Conservation (phyloP, 1,140 invertebrate genomes). For the Ridgeia piscesae region DNA sequence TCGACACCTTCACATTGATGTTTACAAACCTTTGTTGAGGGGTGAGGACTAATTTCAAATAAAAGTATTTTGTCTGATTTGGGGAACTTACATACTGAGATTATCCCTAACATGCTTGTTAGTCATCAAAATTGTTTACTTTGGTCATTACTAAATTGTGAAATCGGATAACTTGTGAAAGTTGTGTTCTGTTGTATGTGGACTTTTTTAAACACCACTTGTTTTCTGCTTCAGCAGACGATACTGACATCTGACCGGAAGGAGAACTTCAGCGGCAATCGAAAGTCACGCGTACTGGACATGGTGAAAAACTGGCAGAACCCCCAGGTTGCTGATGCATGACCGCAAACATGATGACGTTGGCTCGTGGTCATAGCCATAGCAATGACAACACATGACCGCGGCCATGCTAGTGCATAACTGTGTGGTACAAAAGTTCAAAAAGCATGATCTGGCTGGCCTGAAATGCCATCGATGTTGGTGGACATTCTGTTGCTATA, state of each 20-base stretch:
- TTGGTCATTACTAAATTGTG: no score
- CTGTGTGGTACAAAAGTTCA: background rate
- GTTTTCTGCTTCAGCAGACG: background rate
- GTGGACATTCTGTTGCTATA: background rate
- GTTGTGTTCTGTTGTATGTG: no score
- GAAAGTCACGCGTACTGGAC: background rate
- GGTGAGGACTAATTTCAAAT: no score
- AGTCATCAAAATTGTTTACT: no score
- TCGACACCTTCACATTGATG: no score
- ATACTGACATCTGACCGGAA: background rate
- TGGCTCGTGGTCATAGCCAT: background rate
- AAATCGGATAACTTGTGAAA: no score
- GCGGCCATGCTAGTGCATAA: background rate
- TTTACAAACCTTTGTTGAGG: no score
- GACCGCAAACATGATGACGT: background rate
- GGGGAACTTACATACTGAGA: no score
- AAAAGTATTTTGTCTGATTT: no score
- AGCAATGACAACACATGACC: background rate
- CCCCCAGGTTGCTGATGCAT: background rate
- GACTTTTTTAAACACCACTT: background rate
- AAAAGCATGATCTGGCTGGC: background rate
- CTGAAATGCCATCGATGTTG: background rate
- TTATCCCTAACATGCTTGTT: no score
- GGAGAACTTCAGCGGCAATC: background rate
- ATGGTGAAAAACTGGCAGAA: background rate